Evolutionary conservation across 2,888 invertebrate genomes (phyloP), one percentile per base, ranked within the genome.

Genomic region (Cryptus viduatorius): DNA sequence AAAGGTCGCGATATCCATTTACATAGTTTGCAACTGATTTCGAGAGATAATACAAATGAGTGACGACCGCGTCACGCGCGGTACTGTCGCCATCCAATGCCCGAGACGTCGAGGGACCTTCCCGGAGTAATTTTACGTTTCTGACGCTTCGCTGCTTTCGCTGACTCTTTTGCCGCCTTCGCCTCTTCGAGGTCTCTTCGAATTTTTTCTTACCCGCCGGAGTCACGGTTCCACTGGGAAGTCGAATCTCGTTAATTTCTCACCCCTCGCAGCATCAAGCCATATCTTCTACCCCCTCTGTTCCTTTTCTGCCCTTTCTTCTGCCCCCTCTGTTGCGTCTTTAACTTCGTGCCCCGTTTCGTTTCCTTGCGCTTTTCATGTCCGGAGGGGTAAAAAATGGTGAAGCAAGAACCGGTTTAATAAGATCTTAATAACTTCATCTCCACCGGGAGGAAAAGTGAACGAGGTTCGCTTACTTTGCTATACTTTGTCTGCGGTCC

Each of bases 391-490:
- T 75, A 77, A 79, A 65, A 80, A 77, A 82, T 82, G 64, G 44
- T 59, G 61, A 84, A 79, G 86, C 85, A 87, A 88, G 89, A 90
- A 91, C 87, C 89, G 87, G 90, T 91, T 91, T 91, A 91, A 91
- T 91, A 91, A 91, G 89, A 89, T 88, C 89, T 90, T 91, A 90
- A 91, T 91, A 91, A 91, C 90, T 91, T 89, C 86, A 85, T 86
- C 81, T 87, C 87, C 82, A 86, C 80, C 82, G 80, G 56, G 83
- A 82, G 61, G 37, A 68, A 84, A 81, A 82, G 71, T 85, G 82
- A 82, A 85, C 82, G 87, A 84, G 82, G 86, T 86, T 84, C 84
- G 85, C 86, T 37, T 44, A 46, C 61, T 68, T 69, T 65, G 68
- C 81, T 79, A 16, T 71, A 19, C 53, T 87, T 88, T 69, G 78